Evolutionary conservation across 1,140 invertebrate species (phyloP), one percentile per base, ranked within the genome.

Genomic region (Diorhabda elongata): DNA sequence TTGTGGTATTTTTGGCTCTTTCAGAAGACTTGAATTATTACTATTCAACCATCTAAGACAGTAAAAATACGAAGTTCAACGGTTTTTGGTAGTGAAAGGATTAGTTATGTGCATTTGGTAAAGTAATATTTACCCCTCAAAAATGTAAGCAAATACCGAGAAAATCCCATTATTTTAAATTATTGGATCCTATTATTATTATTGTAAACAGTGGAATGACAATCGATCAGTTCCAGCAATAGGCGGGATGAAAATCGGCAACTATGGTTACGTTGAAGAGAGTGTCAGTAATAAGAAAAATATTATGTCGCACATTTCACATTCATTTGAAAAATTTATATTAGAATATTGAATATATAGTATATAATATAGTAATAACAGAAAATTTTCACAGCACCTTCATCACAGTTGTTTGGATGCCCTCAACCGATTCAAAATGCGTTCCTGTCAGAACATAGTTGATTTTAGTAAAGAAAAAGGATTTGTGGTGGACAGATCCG

Each of bases 81-180:
- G 5, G 5, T 59, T 59, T n/a, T 4, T 11, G 58, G 11, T 41
- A 59, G 58, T 11, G 5, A 11, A 2, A 1, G 4, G 2, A 59
- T 11, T 59, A 59, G 11, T 59, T 59, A 59, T 59, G 58, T 26
- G 26, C 26, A 26, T 59, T 41, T 59, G 9, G 5, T 52, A 9
- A 52, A 52, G 8, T 6, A 52, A 9, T 52, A 52, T 52, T 52
- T 52, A 9, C 45, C 5, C 45, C 45, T 9, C 45, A 52, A 59
- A 59, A 59, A 59, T 59, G 58, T 59, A 59, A 59, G 58, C 2
- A 59, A 5, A 59, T n/a, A 11, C 2, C 58, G 58, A 59, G 58
- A 65, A 65, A 65, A 57, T 65, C 47, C 56, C 64, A 44, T 65
- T 65, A 65, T 65, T 47, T 65, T 57, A 42, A 65, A 65, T 65